Base-by-base conservation (phyloP, 92 coral and sea anemone genomes). In the Hydrozoanthus gracilis region DNA sequence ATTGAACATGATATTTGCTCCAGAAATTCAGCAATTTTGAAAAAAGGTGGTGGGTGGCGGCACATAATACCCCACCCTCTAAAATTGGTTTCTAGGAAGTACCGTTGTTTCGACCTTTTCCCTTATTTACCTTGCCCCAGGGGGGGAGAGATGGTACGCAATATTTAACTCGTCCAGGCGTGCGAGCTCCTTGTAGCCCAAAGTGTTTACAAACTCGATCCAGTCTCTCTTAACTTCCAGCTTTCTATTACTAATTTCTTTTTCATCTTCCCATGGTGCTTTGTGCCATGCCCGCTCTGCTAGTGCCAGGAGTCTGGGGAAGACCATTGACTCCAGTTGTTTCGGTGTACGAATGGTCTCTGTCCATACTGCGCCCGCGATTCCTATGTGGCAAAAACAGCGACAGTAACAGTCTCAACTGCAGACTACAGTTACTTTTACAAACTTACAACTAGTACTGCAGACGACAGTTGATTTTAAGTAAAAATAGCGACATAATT, bases 261-360 rank as follows among this genome's bases (percentile, higher is more conserved):
- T 65, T 14, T 80, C 89, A 27, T 70, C 75, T 65, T 92, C 95
- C 89, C 91, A 91, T 71, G 82, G 61, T 72, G 92, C 89, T 69
- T 92, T 92, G 82, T 90, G 93, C 93, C 95, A 92, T 48, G 92
- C 91, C 71, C 95, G 73, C 88, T 92, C 95, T 45, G 93, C 95
- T 75, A 92, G 78, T 14, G 95, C 92, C 44, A 90, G 76, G 44
- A 90, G 75, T 4, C 95, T 89, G 45, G 95, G 95, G 52, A 76
- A 88, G 16, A 88, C 73, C 95, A 90, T 90, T 7, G 88, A 90
- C 64, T 90, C 87, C 8, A 92, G 80, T 82, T 92, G 88, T 35
- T 92, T 93, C 6, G 87, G 18, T 5, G 95, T 92, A 15, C 95
- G 93, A 16, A 90, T 86, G 8, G 95, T 92, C 65, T 92, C 95